Conservation (phyloP, 2,888 invertebrate species). For the Uloborus plumipes region DNA sequence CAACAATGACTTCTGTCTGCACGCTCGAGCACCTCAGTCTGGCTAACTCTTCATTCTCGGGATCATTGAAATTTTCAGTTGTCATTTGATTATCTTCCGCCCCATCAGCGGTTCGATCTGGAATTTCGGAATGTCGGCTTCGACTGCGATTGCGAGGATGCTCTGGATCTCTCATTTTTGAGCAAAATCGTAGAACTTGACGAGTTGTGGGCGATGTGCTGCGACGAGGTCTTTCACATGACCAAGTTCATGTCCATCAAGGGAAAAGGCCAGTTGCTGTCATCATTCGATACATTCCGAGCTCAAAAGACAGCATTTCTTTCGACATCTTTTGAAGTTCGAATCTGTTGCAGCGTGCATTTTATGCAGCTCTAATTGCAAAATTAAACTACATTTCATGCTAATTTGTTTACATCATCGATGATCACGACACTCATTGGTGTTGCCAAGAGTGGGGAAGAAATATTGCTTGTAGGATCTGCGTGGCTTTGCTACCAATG, state of each 20-base stretch:
- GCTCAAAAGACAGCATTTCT: constrained; percentile 5
- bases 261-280: too few relatives aligned
- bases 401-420: constrained; percentile 2
- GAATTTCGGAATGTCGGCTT: constrained; percentile 29
- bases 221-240: constrained; percentile 17
- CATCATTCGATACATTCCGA: too few relatives aligned
- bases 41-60: constrained; percentile 75
- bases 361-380: background rate
- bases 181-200: background rate
- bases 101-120: constrained; percentile 63
- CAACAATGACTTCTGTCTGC: constrained; percentile 83
- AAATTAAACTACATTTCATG: constrained; percentile 12
- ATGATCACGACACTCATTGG: background rate
- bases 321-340: constrained; percentile 44
- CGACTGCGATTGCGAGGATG: constrained; percentile 28
- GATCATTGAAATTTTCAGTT: constrained; percentile 72
- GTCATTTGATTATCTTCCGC: constrained; percentile 49
- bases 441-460: too few relatives aligned
- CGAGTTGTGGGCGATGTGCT: constrained; percentile 33
- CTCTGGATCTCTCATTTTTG: constrained; percentile 46
- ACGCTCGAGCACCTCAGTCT: constrained; percentile 90
- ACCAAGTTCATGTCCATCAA: background rate
- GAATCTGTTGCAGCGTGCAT: constrained; percentile 7
- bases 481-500: too few relatives aligned
- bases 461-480: too few relatives aligned